These are phyloP conservation scores for Xyliphius kryptos DNA, from an alignment of 2,113 vertebrate species.

Conservation along the genomic window DNA sequence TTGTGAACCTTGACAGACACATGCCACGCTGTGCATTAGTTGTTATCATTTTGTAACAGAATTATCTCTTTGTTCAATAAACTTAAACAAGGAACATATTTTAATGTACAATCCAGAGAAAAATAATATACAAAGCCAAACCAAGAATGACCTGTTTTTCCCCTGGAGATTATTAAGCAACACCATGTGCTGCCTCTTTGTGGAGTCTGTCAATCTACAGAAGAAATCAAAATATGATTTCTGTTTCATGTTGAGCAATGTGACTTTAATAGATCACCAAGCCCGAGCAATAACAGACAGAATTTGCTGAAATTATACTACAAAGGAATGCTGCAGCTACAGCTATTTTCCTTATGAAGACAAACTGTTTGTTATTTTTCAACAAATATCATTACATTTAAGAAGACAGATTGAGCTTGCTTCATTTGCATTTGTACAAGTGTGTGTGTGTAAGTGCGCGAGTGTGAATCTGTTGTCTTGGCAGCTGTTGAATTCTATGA, in stretches of 20 bases:
- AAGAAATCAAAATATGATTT: background rate
- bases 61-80: background rate
- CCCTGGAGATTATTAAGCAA: background rate
- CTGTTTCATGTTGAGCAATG: background rate
- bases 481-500: slow-evolving; percentile 27
- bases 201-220: background rate
- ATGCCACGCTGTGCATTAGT: background rate
- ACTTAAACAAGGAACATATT: background rate
- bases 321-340: slow-evolving; percentile 3
- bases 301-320: background rate
- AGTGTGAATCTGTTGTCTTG: slow-evolving; percentile 8
- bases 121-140: background rate
- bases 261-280: slow-evolving; percentile 5
- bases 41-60: background rate
- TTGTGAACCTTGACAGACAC: background rate
- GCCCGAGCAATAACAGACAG: background rate
- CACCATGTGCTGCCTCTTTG: background rate
- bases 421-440: slow-evolving; percentile 12
- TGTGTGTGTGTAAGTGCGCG: background rate
- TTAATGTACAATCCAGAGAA: background rate
- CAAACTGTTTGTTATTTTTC: background rate
- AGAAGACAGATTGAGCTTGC: slow-evolving; percentile 14
- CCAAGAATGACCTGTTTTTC: background rate
- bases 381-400: slow-evolving; percentile 14
- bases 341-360: slow-evolving; percentile 2